Evolutionary conservation across 2,113 vertebrate species (phyloP), one percentile per base, ranked within the genome.

Genomic region (Ptilonorhynchus violaceus): DNA sequence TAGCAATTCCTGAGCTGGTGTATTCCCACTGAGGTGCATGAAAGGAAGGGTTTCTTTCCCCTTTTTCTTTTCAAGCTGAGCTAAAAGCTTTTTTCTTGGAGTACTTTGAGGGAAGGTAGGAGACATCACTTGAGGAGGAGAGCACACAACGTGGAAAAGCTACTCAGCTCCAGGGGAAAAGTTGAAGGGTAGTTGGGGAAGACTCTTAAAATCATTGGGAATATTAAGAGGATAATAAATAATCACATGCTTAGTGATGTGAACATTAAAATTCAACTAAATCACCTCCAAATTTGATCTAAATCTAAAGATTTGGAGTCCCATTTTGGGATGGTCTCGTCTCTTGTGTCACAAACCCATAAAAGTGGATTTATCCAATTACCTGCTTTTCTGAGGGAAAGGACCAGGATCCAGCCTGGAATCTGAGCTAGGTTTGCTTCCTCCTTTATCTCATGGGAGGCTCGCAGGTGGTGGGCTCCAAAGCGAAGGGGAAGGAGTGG

Each of bases 121-220:
- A 70, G 67, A 25, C 0, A 42, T 33, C 47, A 27, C 1, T 2
- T 1, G 12, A 81, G 27, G 30, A 92, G 58, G 41, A 69, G 81
- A 73, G 24, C 30, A 15, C 33, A 18, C 3, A 6, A 11, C 0
- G 0, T 23, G 59, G 55, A 42, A 67, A 85, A 35, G 19, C 11
- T 55, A 3, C 62, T 44, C 41, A 85, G 44, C 18, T 56, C 18
- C 33, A 44, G 80, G 67, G 28, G 10, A 33, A 78, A 74, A 7
- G 20, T 22, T 33, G 39, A 41, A 44, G 24, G 7, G 16, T 24
- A 53, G 9, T 0, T 27, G 31, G 16, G 30, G 23, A 87, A 35
- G 17, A 35, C 5, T 35, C 42, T 23, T 30, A 20, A 85, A 90
- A 46, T 35, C 4, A 33, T 85, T 42, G 35, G 41, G 69, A 78